Evolutionary conservation across 2,888 invertebrate species (phyloP).

Genomic region (Ophioninae sp.): DNA sequence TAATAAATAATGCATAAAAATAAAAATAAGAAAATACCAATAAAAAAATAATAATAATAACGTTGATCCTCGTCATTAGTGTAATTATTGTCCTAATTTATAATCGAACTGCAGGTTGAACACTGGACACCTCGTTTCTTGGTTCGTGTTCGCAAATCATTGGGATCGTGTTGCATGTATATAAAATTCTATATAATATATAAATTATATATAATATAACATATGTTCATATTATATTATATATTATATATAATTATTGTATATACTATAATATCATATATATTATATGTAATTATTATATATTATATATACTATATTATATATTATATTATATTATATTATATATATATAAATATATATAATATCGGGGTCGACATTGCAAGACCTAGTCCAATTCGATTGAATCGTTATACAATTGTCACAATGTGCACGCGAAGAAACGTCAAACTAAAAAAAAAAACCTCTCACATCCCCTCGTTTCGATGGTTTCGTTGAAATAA

Average conservation of each 20-base stretch:
- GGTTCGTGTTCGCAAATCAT: slow-evolving; percentile 1
- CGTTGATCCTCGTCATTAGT: neutral
- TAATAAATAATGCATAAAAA: too few species aligned
- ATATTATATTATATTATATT: too few species aligned
- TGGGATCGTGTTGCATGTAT: slow-evolving; percentile 22
- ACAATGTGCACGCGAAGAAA: slow-evolving; percentile 14
- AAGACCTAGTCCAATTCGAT: slow-evolving; percentile 27
- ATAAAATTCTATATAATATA: too few species aligned
- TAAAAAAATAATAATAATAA: too few species aligned
- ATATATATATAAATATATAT: too few species aligned
- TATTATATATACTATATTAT: too few species aligned
- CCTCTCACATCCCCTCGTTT: neutral
- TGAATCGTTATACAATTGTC: slow-evolving; percentile 14
- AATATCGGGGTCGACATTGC: slow-evolving; percentile 23
- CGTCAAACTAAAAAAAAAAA: neutral
- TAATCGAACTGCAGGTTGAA: neutral
- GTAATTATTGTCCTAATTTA: neutral
- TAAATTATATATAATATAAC: too few species aligned
- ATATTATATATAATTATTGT: too few species aligned
- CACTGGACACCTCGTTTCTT: neutral
- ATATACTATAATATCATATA: too few species aligned
- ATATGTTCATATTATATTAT: too few species aligned
- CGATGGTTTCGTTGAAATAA: slow-evolving; percentile 16
- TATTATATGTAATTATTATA: too few species aligned
- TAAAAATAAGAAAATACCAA: too few species aligned